Evolutionary conservation across 2,113 vertebrate species (phyloP).

Genomic region (Halichoeres trimaculatus): DNA sequence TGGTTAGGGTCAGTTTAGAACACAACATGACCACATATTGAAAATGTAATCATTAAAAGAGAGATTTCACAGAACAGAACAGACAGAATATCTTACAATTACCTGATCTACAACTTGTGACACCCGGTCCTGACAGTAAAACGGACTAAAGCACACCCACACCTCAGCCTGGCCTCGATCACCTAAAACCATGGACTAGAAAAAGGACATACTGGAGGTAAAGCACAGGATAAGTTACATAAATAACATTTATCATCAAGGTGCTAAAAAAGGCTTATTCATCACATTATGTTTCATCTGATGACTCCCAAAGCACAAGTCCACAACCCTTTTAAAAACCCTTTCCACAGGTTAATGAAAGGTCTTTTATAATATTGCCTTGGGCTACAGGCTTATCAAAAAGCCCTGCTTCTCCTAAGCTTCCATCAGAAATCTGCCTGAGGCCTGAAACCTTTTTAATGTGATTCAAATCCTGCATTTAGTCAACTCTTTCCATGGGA

Average conservation of each 20-base stretch:
- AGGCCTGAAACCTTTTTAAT: constrained; percentile 21
- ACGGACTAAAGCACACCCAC: constrained; percentile 87
- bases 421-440: background rate
- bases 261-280: no score
- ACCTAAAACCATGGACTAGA: constrained; percentile 83
- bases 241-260: no score
- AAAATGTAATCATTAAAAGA: no score
- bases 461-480: constrained; percentile 5
- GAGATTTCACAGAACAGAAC: background rate
- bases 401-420: constrained; percentile 1
- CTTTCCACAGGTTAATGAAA: constrained; percentile 7
- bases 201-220: constrained; percentile 9
- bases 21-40: no score
- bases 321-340: constrained; percentile 13
- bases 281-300: background rate
- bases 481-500: background rate
- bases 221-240: background rate
- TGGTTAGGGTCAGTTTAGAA: no score
- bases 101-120: constrained; percentile 79
- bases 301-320: background rate
- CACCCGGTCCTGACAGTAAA: constrained; percentile 64
- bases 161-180: constrained; percentile 73
- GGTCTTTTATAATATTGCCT: background rate
- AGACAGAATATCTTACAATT: background rate
- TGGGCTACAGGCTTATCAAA: constrained; percentile 10